Evolutionary conservation across 2,797 vertebrate genomes (phyloP), one percentile per base, ranked within the genome.

Genomic region (Enteromius mattozi): DNA sequence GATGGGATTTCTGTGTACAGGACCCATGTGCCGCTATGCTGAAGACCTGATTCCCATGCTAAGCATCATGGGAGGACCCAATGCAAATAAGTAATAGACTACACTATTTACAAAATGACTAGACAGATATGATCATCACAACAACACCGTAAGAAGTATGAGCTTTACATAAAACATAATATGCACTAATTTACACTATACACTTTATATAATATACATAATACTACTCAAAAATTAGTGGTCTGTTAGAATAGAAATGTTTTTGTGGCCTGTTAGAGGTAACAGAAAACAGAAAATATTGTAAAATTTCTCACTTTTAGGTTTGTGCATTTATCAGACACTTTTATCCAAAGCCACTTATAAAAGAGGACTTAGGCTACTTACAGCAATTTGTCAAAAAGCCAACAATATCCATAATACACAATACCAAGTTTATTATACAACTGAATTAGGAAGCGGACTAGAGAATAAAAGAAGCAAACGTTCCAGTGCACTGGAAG

Each of bases 1-100:
- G 1, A 80, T 75, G 0, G 92, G 93, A 14, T 97, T 94, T 90
- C 61, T 95, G 80, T 95, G 96, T 90, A 93, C 92, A 0, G 97
- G 97, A 2, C 97, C 97, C 72, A 96, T 99, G 96, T 98, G 97
- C 77, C 97, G 97, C 90, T 98, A 97, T 0, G 96, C 97, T 0
- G 96, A 96, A 87, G 97, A 99, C 89, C 92, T 99, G 86, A 90
- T 96, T 85, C 96, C 93, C 0, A 91, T 97, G 94, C 87, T 99
- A 70, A 94, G 88, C 86, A 93, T 98, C 90, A 97, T 99, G 97
- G 96, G 96, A 0, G 97, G 97, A 54, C 91, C 96, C 16, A 95
- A 92, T 0, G 89, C 93, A 45, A n/a, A 88, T 87, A 96, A 89
- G 97, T 97, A 92, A 77, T 71, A 47, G 10, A 9, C 47, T 14